These are phyloP conservation scores for Nothoprocta perdicaria DNA, from an alignment of 2,113 vertebrate genomes.

Conservation along the genomic window DNA sequence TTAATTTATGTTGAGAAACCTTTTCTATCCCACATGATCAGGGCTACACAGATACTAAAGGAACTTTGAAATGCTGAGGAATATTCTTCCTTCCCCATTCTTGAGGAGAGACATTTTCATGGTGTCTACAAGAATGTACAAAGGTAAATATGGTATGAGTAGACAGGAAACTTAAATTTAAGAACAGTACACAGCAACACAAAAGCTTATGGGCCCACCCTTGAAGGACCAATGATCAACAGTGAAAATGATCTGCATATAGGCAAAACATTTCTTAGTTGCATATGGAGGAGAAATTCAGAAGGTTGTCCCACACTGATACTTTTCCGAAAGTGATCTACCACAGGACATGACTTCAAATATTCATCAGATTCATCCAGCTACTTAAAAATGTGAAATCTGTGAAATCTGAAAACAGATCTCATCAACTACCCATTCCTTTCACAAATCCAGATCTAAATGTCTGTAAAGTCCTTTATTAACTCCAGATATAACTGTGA, in stretches of 20 bases:
- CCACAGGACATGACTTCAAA: too few relatives aligned
- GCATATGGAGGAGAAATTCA: neutral
- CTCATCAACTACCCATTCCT: neutral
- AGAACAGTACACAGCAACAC: neutral
- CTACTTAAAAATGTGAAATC: neutral
- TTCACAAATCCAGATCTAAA: neutral
- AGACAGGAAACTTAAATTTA: fast-evolving
- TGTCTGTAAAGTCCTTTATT: neutral
- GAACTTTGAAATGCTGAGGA: neutral
- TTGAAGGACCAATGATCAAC: neutral
- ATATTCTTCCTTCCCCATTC: neutral
- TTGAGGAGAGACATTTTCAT: neutral
- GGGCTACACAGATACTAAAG: neutral
- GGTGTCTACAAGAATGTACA: neutral
- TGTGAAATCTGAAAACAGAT: neutral
- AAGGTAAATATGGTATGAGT: neutral
- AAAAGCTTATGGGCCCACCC: neutral
- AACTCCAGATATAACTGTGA: neutral
- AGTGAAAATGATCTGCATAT: neutral
- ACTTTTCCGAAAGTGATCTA: neutral
- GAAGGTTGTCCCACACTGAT: neutral
- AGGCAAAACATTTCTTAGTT: neutral
- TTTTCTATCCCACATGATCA: neutral
- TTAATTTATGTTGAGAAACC: neutral
- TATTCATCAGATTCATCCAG: neutral